Conservation (phyloP, 2,888 invertebrate species). For the Adelphocoris suturalis region DNA sequence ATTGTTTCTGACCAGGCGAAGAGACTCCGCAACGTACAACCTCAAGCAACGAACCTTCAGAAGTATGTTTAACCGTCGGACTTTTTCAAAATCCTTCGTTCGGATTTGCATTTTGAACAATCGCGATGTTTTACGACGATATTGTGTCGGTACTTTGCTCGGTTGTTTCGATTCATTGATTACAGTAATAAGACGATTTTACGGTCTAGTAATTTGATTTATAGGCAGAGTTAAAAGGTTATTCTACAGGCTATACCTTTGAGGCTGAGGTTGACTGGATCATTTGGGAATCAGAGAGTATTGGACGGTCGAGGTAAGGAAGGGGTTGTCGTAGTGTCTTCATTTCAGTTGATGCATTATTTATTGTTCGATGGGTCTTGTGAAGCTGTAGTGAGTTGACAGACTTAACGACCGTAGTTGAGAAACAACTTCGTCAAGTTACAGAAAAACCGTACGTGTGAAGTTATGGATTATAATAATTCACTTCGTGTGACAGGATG, state of each 20-base stretch:
- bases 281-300: neutral
- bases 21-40: neutral
- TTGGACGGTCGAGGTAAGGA: neutral
- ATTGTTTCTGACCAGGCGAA: neutral
- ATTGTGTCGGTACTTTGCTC: neutral
- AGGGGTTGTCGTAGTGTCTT: neutral
- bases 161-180: slow-evolving; percentile 25
- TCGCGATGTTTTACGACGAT: neutral
- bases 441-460: too few species aligned
- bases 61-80: neutral
- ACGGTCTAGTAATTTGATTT: slow-evolving; percentile 15
- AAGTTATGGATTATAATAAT: too few species aligned
- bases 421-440: too few species aligned
- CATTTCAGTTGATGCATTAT: neutral
- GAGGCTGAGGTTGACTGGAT: neutral
- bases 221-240: neutral
- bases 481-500: too few species aligned
- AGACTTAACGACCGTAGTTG: neutral
- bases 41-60: neutral
- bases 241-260: neutral
- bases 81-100: neutral
- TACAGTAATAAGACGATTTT: slow-evolving; percentile 12
- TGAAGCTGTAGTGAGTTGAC: neutral
- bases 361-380: neutral
- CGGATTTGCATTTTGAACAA: slow-evolving; percentile 2